phyloP scores from a whole-genome alignment of 2,797 vertebrate species.

The Scomberomorus guttatus region DNA sequence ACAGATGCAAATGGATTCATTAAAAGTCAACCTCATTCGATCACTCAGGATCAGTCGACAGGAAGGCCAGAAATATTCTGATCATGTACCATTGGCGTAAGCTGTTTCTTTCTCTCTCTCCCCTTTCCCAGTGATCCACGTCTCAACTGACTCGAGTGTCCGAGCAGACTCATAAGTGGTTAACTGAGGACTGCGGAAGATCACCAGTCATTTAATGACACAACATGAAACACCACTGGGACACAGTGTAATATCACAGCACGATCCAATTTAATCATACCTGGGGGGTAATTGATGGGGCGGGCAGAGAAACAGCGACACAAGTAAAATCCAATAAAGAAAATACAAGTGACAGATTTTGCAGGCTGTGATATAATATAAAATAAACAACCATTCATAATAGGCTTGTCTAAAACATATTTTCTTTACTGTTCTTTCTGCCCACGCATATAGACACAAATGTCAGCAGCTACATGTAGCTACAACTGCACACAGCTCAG shows the following conservation, averaged over 20 bases:
- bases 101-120: conserved; percentile 57
- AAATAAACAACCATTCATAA: conserved; percentile 38
- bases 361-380: conserved; percentile 17
- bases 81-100: conserved; percentile 69
- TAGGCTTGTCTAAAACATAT: neutral
- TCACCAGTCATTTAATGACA: conserved; percentile 68
- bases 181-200: conserved; percentile 48
- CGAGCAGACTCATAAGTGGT: conserved; percentile 60
- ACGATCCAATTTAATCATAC: conserved; percentile 58
- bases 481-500: conserved; percentile 3
- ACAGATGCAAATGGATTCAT: conserved; percentile 68
- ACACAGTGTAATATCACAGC: conserved; percentile 57
- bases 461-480: conserved; percentile 4
- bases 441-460: conserved; percentile 5
- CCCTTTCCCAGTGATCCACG: conserved; percentile 32
- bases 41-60: conserved; percentile 54
- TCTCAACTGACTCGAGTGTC: conserved; percentile 50
- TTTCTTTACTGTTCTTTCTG: conserved; percentile 15
- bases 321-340: conserved; percentile 58
- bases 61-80: conserved; percentile 68
- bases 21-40: conserved; percentile 58
- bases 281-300: conserved; percentile 59
- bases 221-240: conserved; percentile 49
- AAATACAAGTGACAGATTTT: conserved; percentile 39
- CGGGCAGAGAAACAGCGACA: conserved; percentile 36